Evolutionary conservation across 1,140 invertebrate genomes (phyloP), one percentile per base, ranked within the genome.

Genomic region (Andricus grossulariae): DNA sequence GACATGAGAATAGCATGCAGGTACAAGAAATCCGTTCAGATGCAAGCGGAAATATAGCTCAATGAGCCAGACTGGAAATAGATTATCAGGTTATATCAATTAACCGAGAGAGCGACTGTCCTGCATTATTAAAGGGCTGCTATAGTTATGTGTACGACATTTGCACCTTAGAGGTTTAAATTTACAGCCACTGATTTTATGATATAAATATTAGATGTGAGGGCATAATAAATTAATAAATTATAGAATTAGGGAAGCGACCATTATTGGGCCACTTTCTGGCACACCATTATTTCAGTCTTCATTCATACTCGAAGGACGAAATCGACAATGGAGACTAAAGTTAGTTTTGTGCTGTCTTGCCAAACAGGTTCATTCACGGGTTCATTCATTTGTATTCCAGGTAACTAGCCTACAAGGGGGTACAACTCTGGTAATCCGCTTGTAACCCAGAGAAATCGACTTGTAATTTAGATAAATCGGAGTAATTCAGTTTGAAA

Each of bases 21-120:
- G 54, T 10, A n/a, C 11, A 55, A 55, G 16, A 55, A 32, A 55
- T 55, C 54, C 21, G 4, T 55, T 55, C 54, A 55, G 21, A 12
- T 13, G 8, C 11, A 55, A 21, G 54, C 13, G 54, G 54, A 55
- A 19, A 55, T 21, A 55, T 19, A n/a, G n/a, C 7, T 55, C 18
- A 55, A 55, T 55, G 21, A 55, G 54, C 19, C 19, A 55, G 54
- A 55, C 54, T 55, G n/a, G 19, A 21, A 55, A 55, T 55, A 3
- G 54, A 19, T 55, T 16, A 55, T 55, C 21, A 21, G 19, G 54
- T 55, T 55, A 55, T 55, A 55, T 55, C 18, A 55, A 55, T 55
- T 55, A 55, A 13, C 54, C 3, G 21, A 55, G 12, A 7, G 18
- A 55, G 18, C 19, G 54, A 55, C 54, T 55, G 54, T 10, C n/a